A percentile compares a stretch with the other conserved stretches of the same genome.
These are phyloP conservation scores for Sinopyrophorus schimmeli DNA, from an alignment of 2,888 invertebrate species.

Conservation along the genomic window DNA sequence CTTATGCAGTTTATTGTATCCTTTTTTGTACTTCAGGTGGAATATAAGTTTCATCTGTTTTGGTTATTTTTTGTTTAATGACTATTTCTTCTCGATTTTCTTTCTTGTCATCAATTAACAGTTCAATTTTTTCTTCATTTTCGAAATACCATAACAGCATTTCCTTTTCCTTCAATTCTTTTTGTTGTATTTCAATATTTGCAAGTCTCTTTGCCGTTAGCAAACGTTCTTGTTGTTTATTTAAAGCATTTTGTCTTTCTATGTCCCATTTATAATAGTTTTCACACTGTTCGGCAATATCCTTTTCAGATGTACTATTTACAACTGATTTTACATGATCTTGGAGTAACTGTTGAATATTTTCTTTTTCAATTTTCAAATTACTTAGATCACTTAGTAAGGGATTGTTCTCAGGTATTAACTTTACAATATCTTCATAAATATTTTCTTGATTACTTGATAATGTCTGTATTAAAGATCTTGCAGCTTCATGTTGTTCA, in stretches of 20 bases:
- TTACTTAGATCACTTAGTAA: conserved; percentile 39
- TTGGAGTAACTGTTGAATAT: conserved; percentile 58
- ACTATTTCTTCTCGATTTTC: conserved; percentile 36
- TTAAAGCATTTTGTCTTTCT: conserved; percentile 61
- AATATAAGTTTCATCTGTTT: conserved; percentile 66
- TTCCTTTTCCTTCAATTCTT: conserved; percentile 64
- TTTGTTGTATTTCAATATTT: conserved; percentile 64
- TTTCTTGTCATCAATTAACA: conserved; percentile 67
- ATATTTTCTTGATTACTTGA: conserved; percentile 47
- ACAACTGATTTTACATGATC: conserved; percentile 60
- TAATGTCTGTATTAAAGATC: conserved; percentile 31
- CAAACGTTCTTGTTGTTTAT: conserved; percentile 62
- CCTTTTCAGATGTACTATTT: conserved; percentile 59
- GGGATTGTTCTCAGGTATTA: conserved; percentile 49
- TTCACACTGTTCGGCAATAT: conserved; percentile 63
- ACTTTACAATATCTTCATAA: conserved; percentile 50
- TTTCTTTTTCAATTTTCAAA: conserved; percentile 34
- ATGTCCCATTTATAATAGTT: conserved; percentile 65
- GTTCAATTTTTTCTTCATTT: conserved; percentile 73
- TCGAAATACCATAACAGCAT: conserved; percentile 79
- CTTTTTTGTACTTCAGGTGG: conserved; percentile 67
- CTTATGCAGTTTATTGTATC: too few species aligned
- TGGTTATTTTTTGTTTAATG: not conserved
- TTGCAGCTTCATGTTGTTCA: conserved; percentile 47
- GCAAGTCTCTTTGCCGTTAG: conserved; percentile 55